Conservation (phyloP, 2,888 invertebrate species). For the Seira musarum region DNA sequence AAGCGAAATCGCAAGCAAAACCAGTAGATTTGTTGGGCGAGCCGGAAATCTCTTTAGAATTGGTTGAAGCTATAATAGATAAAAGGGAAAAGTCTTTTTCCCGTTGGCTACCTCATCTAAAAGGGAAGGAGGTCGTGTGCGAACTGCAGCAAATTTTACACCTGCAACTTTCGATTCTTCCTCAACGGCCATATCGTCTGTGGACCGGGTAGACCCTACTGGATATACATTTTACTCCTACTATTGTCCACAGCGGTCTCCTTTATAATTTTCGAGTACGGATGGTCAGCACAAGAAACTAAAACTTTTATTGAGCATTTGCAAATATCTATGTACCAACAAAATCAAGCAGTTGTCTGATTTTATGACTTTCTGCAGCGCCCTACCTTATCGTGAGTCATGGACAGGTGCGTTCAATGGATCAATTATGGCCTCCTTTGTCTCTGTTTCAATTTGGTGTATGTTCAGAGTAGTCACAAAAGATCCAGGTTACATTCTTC, state of each 20-base stretch:
- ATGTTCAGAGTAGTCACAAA: background rate
- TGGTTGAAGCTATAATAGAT: background rate
- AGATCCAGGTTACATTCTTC: constrained; percentile 29
- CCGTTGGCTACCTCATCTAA: constrained; percentile 20
- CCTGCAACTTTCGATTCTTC: constrained; percentile 33
- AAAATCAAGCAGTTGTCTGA: too few species aligned
- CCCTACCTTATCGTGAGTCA: background rate
- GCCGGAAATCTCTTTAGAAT: background rate
- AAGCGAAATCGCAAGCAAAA: background rate
- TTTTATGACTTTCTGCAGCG: background rate
- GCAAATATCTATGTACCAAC: background rate
- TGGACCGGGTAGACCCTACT: constrained; percentile 23
- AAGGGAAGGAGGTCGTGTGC: background rate
- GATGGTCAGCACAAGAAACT: background rate
- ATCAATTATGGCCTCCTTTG: background rate
- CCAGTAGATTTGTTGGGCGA: background rate
- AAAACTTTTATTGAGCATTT: background rate
- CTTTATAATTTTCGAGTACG: constrained; percentile 23
- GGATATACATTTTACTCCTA: background rate
- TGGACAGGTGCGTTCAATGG: constrained; percentile 1
- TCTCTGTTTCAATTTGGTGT: background rate
- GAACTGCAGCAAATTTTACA: constrained; percentile 24
- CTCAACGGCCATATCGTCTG: constrained; percentile 19
- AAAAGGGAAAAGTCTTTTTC: background rate
- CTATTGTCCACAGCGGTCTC: background rate